Evolutionary conservation across 1,140 invertebrate genomes (phyloP), one percentile per base, ranked within the genome.

Genomic region (Neotoxoptera formosana): DNA sequence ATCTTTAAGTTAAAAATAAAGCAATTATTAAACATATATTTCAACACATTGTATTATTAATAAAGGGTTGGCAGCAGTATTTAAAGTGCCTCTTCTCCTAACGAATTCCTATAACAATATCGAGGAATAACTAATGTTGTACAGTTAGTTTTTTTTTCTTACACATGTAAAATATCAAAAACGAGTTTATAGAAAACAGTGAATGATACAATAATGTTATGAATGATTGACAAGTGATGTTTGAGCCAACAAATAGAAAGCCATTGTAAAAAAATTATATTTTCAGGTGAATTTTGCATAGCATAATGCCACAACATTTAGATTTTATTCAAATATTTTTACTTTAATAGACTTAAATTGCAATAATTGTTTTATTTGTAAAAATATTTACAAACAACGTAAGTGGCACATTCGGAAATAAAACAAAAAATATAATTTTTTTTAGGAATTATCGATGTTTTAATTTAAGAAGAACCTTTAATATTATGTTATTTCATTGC

Each of bases 181-280:
- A 76, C 30, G n/a, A n/a, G 30, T 34, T n/a, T n/a, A n/a, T 76
- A 76, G n/a, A 76, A 30, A 34, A n/a, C 3, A 76, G 60, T 3
- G 60, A 17, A 34, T 76, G 17, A 76, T 76, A 76, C 4, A 17
- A 34, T n/a, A n/a, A n/a, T 76, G 11, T 76, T 17, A 76, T 76
- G 60, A 76, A 76, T 76, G 60, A 76, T 76, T 76, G 60, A 76
- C 60, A 76, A 76, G 60, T 76, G 30, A 20, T 76, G n/a, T 76
- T 17, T 17, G 60, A 76, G 60, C n/a, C 60, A 76, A 76, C 14
- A 76, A n/a, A 76, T 76, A 41, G 41, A 41, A 41, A 41, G 41
- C 14, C 14, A 76, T 34, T n/a, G 60, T 76, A n/a, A 76, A 14
- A n/a, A n/a, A 76, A 76, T 17, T n/a, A 76, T 76, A 2, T 4